A percentile compares a stretch with the other conserved stretches of the same genome.
Evolutionary conservation across 2,113 vertebrate genomes (phyloP).

Genomic region (Festucalex cinctus): DNA sequence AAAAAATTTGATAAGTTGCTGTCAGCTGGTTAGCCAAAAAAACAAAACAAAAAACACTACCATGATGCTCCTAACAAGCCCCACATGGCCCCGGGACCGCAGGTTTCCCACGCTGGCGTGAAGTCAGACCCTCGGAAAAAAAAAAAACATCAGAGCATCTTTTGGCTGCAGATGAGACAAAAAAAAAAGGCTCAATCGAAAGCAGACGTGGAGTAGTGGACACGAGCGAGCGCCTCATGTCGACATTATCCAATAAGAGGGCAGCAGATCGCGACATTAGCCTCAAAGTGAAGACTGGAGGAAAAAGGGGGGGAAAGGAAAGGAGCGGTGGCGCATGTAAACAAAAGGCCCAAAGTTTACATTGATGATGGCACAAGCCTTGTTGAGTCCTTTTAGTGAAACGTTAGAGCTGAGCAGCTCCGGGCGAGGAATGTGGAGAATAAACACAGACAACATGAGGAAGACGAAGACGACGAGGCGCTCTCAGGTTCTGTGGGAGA

Average conservation of each 20-base stretch:
- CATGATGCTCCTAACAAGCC: background rate
- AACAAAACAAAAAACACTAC: too few relatives aligned
- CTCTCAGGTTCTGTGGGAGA: background rate
- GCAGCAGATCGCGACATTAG: slow-evolving; percentile 25
- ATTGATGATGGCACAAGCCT: slow-evolving; percentile 31
- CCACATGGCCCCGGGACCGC: background rate
- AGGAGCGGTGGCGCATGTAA: slow-evolving; percentile 52
- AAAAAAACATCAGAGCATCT: slow-evolving; percentile 31
- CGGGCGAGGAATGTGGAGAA: slow-evolving; percentile 53
- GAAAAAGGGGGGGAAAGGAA: background rate
- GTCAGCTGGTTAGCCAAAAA: too few relatives aligned
- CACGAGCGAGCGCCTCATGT: slow-evolving; percentile 26
- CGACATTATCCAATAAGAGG: slow-evolving; percentile 67
- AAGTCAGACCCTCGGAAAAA: background rate
- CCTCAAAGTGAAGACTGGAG: background rate
- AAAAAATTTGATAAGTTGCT: too few relatives aligned
- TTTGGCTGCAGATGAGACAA: slow-evolving; percentile 22
- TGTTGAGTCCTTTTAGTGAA: slow-evolving; percentile 58
- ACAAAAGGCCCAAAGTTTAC: slow-evolving; percentile 52
- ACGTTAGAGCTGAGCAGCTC: slow-evolving; percentile 54
- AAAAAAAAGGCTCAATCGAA: slow-evolving; percentile 59
- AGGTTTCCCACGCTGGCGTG: background rate
- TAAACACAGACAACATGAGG: slow-evolving; percentile 60
- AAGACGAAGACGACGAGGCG: slow-evolving; percentile 34
- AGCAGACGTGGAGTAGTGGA: slow-evolving; percentile 68